Base-by-base conservation (phyloP, 1,140 invertebrate species). In the Drosophila kurseongensis region DNA sequence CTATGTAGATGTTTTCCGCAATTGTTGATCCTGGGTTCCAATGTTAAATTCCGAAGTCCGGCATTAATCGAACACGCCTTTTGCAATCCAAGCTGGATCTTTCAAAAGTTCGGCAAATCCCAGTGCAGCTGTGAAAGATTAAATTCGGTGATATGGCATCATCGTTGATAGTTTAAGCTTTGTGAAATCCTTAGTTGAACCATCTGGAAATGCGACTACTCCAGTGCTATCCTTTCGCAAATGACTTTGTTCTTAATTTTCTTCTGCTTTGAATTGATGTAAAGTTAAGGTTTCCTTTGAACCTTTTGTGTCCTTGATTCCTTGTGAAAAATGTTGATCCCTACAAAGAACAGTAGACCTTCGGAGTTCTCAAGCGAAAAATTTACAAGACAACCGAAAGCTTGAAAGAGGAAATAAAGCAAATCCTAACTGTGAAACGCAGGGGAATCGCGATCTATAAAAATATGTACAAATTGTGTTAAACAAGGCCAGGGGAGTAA, bases 401-500 rank as follows among this genome's bases (percentile, higher is more conserved):
- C 18, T 52, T 51, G 0, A 38, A 38, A 48, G n/a, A 1, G 32
- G 23, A 12, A 9, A 48, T 16, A 71, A 7, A 9, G 10, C 5
- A 66, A 50, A 9, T 41, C 13, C 67, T 48, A 71, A 41, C n/a
- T 32, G n/a, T 32, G 3, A 16, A 57, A 48, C 51, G 66, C 9
- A 47, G 7, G 36, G 65, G 8, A 41, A 27, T 35, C 68, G 68
- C 68, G 68, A 58, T 4, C 68, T 71, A 56, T 18, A 42, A 42
- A 38, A 69, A 57, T 71, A 71, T 71, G 16, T 69, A 72, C 68
- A 58, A 18, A 7, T 6, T 29, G 16, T 36, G n/a, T 41, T 29
- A 32, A 58, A 36, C 2, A 6, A 18, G 44, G 12, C 18, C 41
- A 50, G 41, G 27, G 23, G 35, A 40, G 29, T 18, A 10, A 40